phyloP scores from a whole-genome alignment of 2,113 vertebrate genomes.

The Dipodomys merriami region DNA sequence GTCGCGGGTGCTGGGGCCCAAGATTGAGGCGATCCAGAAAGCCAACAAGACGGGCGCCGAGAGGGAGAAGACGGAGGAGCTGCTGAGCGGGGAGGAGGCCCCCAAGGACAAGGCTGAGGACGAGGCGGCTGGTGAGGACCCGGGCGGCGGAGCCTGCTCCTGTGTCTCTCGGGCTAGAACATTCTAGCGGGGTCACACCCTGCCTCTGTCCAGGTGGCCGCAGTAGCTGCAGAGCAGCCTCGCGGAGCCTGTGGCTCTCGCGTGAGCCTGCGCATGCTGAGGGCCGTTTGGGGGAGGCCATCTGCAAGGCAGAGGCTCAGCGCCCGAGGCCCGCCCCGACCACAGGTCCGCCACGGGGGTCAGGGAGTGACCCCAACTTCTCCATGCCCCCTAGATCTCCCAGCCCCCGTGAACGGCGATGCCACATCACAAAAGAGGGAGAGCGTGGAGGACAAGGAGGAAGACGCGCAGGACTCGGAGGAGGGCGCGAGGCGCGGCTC shows the following conservation, averaged over 20 bases:
- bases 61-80: conserved; percentile 84
- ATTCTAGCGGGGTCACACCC: background rate
- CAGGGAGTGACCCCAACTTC: too few relatives aligned
- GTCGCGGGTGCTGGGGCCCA: conserved; percentile 93
- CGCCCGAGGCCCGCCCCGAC: too few relatives aligned
- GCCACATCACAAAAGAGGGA: conserved; percentile 87
- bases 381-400: conserved; percentile 81
- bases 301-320: background rate
- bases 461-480: conserved; percentile 76
- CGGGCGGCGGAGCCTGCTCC: rapidly evolving
- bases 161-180: background rate
- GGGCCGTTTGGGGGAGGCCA: too few relatives aligned
- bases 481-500: conserved; percentile 58
- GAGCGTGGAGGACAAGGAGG: conserved; percentile 80
- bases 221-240: too few relatives aligned
- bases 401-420: conserved; percentile 92
- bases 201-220: rapidly evolving
- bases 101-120: conserved; percentile 83
- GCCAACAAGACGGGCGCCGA: conserved; percentile 75
- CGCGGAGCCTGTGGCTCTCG: too few relatives aligned
- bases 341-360: too few relatives aligned
- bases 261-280: too few relatives aligned
- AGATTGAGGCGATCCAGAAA: conserved; percentile 89
- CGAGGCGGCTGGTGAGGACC: conserved; percentile 75
- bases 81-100: conserved; percentile 82